phyloP scores from a whole-genome alignment of 2,888 invertebrate genomes.

The Augochlorella aurata region DNA sequence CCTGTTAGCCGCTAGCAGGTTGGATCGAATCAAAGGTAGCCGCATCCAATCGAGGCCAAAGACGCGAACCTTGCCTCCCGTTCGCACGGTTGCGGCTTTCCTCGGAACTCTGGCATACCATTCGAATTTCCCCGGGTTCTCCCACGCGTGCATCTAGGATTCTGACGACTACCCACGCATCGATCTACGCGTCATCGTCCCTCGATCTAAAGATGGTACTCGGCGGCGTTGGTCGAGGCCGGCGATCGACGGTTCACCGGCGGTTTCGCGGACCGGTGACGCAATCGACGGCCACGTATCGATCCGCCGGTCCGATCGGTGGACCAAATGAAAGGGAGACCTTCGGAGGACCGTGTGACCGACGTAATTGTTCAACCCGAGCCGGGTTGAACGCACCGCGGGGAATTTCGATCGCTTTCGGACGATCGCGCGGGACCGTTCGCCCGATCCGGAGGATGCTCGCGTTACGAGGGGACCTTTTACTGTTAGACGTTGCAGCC shows the following conservation, averaged over 20 bases:
- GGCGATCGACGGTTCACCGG: constrained; percentile 1
- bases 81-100: constrained; percentile 47
- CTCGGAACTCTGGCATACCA: constrained; percentile 28
- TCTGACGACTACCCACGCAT: constrained; percentile 56
- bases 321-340: constrained; percentile 29
- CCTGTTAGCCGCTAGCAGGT: background rate
- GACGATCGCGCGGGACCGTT: constrained; percentile 29
- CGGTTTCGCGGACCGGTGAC: constrained; percentile 35
- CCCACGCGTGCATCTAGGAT: constrained; percentile 37
- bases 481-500: constrained; percentile 46
- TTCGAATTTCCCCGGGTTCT: constrained; percentile 47
- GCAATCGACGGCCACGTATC: constrained; percentile 6
- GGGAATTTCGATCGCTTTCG: constrained; percentile 43
- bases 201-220: constrained; percentile 43
- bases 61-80: constrained; percentile 56
- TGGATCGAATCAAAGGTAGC: background rate
- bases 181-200: constrained; percentile 47
- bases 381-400: constrained; percentile 44
- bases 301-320: constrained; percentile 14
- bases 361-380: constrained; percentile 26
- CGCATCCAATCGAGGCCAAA: constrained; percentile 38
- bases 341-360: constrained; percentile 21
- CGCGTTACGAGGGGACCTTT: constrained; percentile 44
- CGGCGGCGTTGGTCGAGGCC: background rate
- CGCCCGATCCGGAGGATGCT: constrained; percentile 27